Conservation (phyloP, 2,113 vertebrate genomes). For the Elaphurus davidianus region DNA sequence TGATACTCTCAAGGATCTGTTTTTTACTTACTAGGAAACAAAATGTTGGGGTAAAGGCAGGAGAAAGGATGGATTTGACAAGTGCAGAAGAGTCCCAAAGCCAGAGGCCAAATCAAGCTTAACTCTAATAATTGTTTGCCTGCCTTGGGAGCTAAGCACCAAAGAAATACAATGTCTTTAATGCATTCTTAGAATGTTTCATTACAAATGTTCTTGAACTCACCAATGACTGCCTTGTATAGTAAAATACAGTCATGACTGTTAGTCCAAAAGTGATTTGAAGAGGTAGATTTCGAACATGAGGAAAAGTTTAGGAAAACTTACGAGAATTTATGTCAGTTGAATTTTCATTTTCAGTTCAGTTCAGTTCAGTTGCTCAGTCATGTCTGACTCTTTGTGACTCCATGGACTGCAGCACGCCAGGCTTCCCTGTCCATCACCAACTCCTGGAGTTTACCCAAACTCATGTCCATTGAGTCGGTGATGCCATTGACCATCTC, state of each 20-base stretch:
- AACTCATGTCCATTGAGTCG: not conserved
- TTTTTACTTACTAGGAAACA: not conserved
- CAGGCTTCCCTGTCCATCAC: not conserved
- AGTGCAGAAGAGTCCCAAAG: not conserved
- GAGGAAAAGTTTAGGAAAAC: not conserved
- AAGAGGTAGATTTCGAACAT: not conserved
- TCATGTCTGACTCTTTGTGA: not conserved
- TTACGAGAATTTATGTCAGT: not conserved
- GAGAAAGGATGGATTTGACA: not conserved
- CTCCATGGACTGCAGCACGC: rapidly evolving
- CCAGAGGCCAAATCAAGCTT: not conserved
- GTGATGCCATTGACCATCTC: not conserved
- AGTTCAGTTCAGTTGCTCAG: not conserved
- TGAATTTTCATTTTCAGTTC: not conserved
- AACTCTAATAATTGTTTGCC: not conserved
- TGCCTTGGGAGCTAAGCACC: not conserved
- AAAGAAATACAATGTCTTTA: not conserved
- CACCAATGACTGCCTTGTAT: rapidly evolving
- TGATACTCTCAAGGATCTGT: not conserved
- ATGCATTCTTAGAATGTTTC: not conserved
- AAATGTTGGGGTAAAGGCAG: not conserved
- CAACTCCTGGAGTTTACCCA: not conserved
- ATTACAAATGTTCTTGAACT: not conserved
- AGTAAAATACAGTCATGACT: not conserved
- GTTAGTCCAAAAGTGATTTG: not conserved